A percentile compares a stretch with the other conserved stretches of the same genome.
These are phyloP conservation scores for Poeciliopsis infans DNA, from an alignment of 2,797 vertebrate genomes.

Conservation along the genomic window DNA sequence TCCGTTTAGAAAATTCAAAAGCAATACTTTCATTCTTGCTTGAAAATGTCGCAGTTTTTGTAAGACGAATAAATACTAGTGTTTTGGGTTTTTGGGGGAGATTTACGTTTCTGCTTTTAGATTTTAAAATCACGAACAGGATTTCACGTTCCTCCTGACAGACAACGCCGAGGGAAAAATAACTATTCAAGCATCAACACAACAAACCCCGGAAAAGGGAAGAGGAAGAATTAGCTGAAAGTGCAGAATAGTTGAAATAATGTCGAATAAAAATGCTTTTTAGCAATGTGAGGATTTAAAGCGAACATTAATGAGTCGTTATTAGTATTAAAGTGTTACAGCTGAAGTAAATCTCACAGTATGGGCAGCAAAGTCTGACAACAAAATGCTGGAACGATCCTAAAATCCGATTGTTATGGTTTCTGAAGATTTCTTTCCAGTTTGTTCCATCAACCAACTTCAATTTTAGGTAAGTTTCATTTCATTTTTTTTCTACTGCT, in stretches of 20 bases:
- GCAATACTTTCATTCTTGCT: accelerated
- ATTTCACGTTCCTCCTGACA: not conserved
- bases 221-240: constrained; percentile 53
- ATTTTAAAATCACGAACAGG: not conserved
- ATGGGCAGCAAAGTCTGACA: constrained; percentile 4
- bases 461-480: constrained; percentile 44
- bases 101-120: not conserved
- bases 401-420: constrained; percentile 36
- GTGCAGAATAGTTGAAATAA: not conserved
- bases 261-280: accelerated
- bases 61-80: not conserved
- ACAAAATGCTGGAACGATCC: constrained; percentile 11
- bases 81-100: not conserved
- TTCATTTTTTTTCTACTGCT: not conserved
- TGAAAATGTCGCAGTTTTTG: not conserved
- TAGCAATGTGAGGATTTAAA: not conserved
- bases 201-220: constrained; percentile 72
- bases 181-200: accelerated
- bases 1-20: accelerated
- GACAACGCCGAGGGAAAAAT: accelerated
- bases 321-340: not conserved
- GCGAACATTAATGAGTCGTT: not conserved
- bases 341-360: not conserved
- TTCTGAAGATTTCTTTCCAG: not conserved
- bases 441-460: constrained; percentile 8